phyloP scores from a whole-genome alignment of 2,797 vertebrate species.

The Etheostoma nigrum region DNA sequence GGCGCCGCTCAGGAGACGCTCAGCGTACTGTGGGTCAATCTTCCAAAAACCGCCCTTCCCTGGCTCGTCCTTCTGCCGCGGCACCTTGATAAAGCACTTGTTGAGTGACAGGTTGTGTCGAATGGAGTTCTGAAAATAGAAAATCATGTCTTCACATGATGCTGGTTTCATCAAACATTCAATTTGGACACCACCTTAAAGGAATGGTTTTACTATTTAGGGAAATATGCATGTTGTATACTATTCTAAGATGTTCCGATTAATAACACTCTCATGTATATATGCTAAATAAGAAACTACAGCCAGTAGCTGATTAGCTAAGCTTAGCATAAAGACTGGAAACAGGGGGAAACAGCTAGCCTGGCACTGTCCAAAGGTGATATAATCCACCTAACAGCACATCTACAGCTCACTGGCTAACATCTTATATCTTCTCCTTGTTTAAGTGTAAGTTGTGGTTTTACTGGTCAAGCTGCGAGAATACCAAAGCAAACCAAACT shows the following conservation, averaged over 20 bases:
- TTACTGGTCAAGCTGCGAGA: too few relatives aligned
- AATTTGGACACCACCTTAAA: too few relatives aligned
- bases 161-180: neutral
- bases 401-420: too few relatives aligned
- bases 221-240: too few relatives aligned
- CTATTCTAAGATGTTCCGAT: neutral
- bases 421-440: too few relatives aligned
- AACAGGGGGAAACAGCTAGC: neutral
- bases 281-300: neutral
- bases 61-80: slow-evolving; percentile 94
- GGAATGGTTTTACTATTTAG: too few relatives aligned
- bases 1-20: slow-evolving; percentile 90
- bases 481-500: too few relatives aligned
- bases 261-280: neutral
- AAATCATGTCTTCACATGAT: neutral
- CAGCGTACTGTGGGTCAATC: slow-evolving; percentile 94
- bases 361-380: neutral
- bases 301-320: neutral
- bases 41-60: slow-evolving; percentile 98
- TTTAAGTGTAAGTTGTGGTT: too few relatives aligned
- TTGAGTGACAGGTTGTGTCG: slow-evolving; percentile 97
- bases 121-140: slow-evolving; percentile 91
- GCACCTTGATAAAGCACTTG: slow-evolving; percentile 99
- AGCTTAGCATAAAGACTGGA: slow-evolving; percentile 8
- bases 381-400: neutral